These are phyloP conservation scores for Ophiodon elongatus DNA, from an alignment of 2,113 vertebrate genomes.

Conservation along the genomic window DNA sequence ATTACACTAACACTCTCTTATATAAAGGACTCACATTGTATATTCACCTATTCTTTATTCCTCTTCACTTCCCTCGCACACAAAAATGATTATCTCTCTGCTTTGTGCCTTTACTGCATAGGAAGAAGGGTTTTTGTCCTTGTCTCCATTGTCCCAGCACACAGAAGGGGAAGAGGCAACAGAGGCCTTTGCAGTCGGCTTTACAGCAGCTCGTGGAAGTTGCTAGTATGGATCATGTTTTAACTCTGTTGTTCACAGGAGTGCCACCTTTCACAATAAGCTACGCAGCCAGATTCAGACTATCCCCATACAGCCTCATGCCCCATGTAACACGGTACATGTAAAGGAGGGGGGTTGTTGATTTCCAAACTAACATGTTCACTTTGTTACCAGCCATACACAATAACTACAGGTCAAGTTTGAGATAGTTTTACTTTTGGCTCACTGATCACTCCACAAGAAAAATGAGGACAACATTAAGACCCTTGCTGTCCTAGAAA, in stretches of 20 bases:
- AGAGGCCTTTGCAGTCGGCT: slow-evolving; percentile 16
- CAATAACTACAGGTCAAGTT: neutral
- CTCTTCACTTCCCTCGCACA: neutral
- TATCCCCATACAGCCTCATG: neutral
- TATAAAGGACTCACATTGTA: neutral
- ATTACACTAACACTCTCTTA: neutral
- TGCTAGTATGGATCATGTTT: slow-evolving; percentile 42
- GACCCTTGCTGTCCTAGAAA: neutral
- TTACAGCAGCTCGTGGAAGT: slow-evolving; percentile 52
- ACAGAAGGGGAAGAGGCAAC: neutral
- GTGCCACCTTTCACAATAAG: slow-evolving; percentile 35
- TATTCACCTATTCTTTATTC: neutral
- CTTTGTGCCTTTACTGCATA: slow-evolving; percentile 10
- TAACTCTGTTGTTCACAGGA: slow-evolving; percentile 40
- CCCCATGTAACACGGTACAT: neutral
- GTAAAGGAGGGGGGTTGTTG: neutral
- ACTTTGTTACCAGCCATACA: neutral
- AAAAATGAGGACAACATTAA: neutral
- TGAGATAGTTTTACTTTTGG: neutral
- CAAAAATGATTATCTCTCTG: neutral
- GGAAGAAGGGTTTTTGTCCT: neutral
- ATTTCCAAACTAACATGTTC: neutral
- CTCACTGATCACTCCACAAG: neutral
- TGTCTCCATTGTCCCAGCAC: slow-evolving; percentile 34
- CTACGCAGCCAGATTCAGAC: slow-evolving; percentile 32